Percentiles rank a stretch among this genome's conserved stretches.
phyloP scores from a whole-genome alignment of 1,140 invertebrate genomes.

The Orchesella cincta region DNA sequence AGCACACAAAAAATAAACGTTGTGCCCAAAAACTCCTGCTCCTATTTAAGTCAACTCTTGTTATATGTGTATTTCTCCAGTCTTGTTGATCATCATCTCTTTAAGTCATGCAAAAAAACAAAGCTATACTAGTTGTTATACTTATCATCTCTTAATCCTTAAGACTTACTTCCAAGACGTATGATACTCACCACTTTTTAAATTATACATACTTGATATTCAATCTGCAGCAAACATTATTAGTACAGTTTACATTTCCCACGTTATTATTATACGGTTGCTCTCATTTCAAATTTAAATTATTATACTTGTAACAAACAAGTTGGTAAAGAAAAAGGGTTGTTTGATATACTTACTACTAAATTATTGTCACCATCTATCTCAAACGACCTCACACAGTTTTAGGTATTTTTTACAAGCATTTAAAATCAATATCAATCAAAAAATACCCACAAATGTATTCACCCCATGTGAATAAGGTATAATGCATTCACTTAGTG shows the following conservation, averaged over 20 bases:
- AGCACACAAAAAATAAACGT: too few relatives aligned
- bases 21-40: too few relatives aligned
- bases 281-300: not conserved
- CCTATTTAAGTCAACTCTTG: too few relatives aligned
- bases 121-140: not conserved
- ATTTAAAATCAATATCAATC: not conserved
- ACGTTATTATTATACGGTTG: not conserved
- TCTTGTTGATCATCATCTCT: too few relatives aligned
- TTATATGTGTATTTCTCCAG: too few relatives aligned
- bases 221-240: too few relatives aligned
- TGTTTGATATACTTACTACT: not conserved
- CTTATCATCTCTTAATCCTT: not conserved
- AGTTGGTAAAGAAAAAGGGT: not conserved
- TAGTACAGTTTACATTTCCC: not conserved
- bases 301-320: not conserved
- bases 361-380: too few relatives aligned
- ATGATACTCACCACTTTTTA: not conserved
- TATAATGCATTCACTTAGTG: not conserved
- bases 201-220: too few relatives aligned
- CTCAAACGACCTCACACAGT: too few relatives aligned
- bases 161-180: not conserved
- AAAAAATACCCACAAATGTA: not conserved
- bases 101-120: not conserved
- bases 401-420: not conserved
- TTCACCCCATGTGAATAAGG: not conserved